A percentile compares a stretch with the other conserved stretches of the same genome.
Evolutionary conservation across 2,888 invertebrate species (phyloP).

Genomic region (Chymomyza caudatula): DNA sequence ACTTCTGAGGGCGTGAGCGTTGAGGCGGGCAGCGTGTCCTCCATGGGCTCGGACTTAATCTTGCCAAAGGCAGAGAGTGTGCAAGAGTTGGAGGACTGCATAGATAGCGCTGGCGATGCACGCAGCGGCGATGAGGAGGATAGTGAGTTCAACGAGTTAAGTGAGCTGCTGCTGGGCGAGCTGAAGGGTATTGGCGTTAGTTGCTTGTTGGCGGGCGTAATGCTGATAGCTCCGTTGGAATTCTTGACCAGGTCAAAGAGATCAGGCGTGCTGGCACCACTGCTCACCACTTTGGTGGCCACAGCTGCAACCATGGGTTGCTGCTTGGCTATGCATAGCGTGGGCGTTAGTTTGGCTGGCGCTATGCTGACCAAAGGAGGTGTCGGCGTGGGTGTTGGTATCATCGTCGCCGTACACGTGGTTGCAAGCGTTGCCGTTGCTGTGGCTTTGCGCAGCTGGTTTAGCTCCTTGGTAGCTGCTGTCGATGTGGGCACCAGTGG

Average conservation of each 20-base stretch:
- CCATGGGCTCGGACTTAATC: conserved; percentile 68
- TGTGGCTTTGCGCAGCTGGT: conserved; percentile 44
- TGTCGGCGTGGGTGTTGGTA: conserved; percentile 47
- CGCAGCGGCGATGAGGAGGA: conserved; percentile 10
- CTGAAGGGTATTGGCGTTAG: conserved; percentile 47
- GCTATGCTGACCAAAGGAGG: conserved; percentile 74
- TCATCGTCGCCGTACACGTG: conserved; percentile 17
- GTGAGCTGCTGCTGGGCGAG: conserved; percentile 45
- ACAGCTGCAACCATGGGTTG: conserved; percentile 1
- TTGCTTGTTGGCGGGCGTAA: conserved; percentile 29
- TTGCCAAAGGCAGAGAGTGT: conserved; percentile 61
- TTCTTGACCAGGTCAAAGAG: conserved; percentile 76
- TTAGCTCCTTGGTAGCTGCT: conserved; percentile 45
- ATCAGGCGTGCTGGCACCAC: conserved; percentile 52
- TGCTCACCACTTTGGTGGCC: conserved; percentile 2
- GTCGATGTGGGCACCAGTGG: conserved; percentile 67
- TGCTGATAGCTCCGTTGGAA: conserved; percentile 71
- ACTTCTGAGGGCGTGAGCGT: conserved; percentile 17
- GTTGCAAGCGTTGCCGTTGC: conserved; percentile 20
- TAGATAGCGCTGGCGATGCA: conserved; percentile 48
- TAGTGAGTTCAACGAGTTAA: conserved; percentile 4
- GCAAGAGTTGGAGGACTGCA: conserved; percentile 41
- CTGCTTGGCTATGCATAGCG: conserved; percentile 46
- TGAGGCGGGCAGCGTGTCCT: conserved; percentile 42
- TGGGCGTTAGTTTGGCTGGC: conserved; percentile 52